phyloP scores from a whole-genome alignment of 2,113 vertebrate genomes.

The Cepphus grylle region DNA sequence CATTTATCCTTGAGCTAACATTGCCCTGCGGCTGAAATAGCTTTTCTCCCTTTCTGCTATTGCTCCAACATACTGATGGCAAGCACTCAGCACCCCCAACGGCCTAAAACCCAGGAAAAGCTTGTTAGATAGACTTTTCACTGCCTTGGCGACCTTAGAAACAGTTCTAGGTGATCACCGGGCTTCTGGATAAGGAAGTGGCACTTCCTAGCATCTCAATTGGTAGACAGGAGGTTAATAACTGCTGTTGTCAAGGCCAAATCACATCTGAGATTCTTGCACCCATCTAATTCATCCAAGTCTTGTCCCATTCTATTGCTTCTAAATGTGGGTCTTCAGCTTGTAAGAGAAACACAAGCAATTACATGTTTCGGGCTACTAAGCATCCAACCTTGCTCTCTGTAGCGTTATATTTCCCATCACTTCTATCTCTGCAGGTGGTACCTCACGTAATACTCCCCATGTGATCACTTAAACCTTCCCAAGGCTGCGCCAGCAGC shows the following conservation, averaged over 20 bases:
- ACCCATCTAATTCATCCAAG: neutral
- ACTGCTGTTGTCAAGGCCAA: neutral
- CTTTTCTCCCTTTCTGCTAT: neutral
- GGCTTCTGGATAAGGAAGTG: neutral
- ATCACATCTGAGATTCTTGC: neutral
- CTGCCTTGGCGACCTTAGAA: neutral
- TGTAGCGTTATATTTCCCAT: neutral
- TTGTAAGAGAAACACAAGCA: neutral
- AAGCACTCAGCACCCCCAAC: neutral
- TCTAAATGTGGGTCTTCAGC: neutral
- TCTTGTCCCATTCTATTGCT: neutral
- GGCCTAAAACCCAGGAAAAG: neutral
- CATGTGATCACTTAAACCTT: neutral
- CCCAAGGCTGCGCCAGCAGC: neutral
- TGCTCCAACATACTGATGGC: neutral
- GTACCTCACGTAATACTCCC: neutral
- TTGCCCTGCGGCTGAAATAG: neutral
- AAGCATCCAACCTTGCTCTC: neutral
- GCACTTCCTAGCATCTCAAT: neutral
- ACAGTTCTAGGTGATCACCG: neutral
- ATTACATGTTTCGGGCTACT: neutral
- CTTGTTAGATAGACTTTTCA: neutral
- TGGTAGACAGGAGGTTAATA: neutral
- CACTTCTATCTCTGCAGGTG: neutral
- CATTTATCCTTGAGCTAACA: neutral